Percentiles rank a stretch among this genome's conserved stretches.
phyloP scores from a whole-genome alignment of 1,140 invertebrate genomes.

The Antheraea mylitta region DNA sequence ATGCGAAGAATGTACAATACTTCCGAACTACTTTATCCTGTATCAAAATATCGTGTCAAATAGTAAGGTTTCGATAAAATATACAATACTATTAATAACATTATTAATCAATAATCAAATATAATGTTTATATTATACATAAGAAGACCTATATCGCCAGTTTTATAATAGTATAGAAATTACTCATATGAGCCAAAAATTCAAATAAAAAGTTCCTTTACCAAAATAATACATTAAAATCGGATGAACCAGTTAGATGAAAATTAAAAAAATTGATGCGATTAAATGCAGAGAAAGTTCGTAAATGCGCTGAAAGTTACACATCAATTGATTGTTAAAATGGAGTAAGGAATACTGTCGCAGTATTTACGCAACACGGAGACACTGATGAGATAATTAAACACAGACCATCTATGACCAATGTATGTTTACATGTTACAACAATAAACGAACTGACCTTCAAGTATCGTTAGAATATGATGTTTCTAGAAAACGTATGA shows the following conservation, averaged over 20 bases:
- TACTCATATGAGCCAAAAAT: background rate
- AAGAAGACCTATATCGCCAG: background rate
- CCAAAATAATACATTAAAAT: no score
- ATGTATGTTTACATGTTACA: slow-evolving; percentile 28
- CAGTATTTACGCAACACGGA: slow-evolving; percentile 24
- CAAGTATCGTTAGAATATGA: slow-evolving; percentile 31
- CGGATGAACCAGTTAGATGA: background rate
- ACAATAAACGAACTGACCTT: slow-evolving; percentile 61
- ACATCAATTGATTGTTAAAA: slow-evolving; percentile 46
- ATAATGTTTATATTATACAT: background rate
- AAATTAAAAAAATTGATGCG: background rate
- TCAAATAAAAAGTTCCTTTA: background rate
- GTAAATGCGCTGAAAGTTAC: slow-evolving; percentile 29
- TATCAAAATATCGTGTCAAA: background rate
- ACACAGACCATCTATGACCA: slow-evolving; percentile 4
- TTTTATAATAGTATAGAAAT: background rate
- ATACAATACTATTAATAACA: background rate
- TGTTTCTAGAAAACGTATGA: slow-evolving; percentile 31
- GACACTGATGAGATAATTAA: slow-evolving; percentile 20
- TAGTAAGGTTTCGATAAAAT: background rate
- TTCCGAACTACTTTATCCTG: background rate
- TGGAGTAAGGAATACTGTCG: slow-evolving; percentile 53
- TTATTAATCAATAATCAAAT: background rate
- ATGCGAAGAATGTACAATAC: background rate
- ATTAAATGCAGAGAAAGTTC: slow-evolving; percentile 48